Conservation (phyloP, 2,797 vertebrate species). For the Halcyon chelicuti region DNA sequence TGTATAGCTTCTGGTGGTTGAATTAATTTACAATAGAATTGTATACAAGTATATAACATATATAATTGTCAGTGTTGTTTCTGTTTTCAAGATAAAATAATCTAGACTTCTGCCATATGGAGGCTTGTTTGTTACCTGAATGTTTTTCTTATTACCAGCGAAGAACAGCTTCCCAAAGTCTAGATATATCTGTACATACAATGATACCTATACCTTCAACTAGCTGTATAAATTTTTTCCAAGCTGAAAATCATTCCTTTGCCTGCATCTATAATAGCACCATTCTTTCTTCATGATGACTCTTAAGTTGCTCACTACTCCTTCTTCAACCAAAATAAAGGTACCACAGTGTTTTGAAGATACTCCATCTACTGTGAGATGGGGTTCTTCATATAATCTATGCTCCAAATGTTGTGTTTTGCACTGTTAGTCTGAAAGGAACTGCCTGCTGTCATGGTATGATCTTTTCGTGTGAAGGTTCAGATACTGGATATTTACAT, state of each 20-base stretch:
- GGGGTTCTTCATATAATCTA: background rate
- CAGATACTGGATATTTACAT: background rate
- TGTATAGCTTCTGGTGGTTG: background rate
- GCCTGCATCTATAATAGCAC: background rate
- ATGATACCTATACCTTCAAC: background rate
- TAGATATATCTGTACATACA: background rate
- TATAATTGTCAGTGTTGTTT: background rate
- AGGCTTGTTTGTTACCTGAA: background rate
- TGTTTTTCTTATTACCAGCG: background rate
- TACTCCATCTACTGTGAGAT: background rate
- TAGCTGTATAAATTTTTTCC: background rate
- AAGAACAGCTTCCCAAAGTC: background rate
- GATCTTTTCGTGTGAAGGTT: background rate
- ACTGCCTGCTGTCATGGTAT: background rate
- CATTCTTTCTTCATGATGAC: background rate
- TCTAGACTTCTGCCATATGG: background rate
- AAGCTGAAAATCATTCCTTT: background rate
- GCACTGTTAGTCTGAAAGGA: background rate
- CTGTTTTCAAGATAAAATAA: background rate
- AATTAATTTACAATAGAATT: background rate
- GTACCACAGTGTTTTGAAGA: background rate
- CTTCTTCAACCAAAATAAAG: background rate
- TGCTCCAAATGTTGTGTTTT: background rate
- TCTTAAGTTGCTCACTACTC: background rate
- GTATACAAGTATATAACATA: background rate